Base-by-base conservation (phyloP, 1,140 invertebrate species). In the Matsumurasca onukii region DNA sequence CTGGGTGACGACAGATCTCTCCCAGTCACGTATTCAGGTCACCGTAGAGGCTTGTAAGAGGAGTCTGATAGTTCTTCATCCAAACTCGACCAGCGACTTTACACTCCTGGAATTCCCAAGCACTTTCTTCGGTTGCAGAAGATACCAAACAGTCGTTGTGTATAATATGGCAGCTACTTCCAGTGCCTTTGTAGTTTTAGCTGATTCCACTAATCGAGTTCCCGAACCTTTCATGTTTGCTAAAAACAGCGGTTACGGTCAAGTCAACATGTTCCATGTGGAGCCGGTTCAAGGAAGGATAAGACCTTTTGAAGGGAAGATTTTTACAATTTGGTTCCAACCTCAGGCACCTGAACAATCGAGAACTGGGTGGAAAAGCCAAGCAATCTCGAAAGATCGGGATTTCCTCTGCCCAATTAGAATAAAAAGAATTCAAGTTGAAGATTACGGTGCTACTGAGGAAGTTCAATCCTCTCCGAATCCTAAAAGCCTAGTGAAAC, bases 181-280 rank as follows among this genome's bases (percentile, higher is more conserved):
- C 17, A 65, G 62, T 27, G 17, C 39, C 2, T 65, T 65, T 65
- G 62, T 65, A 17, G 62, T 45, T 15, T 27, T 65, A 12, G 62
- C 24, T 9, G 62, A 48, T 59, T 27, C 25, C 49, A 22, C 17
- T 5, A 51, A n/a, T 22, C 5, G n/a, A 51, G 49, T 3, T 51
- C 5, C n/a, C 17, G 49, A 51, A n/a, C 49, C 49, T 5, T 51
- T 51, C 24, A 20, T 5, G 24, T 17, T 20, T 5, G 49, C 49
- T 12, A 45, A n/a, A n/a, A n/a, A n/a, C n/a, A n/a, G n/a, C n/a
- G 25, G 17, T 51, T 2, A 59, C 15, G 3, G 3, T 3, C 15
- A 59, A 9, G 25, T 59, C 13, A 59, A 59, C 2, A 59, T 59
- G 55, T 59, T 59, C 30, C 15, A 59, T 59, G 25, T 59, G 24